A percentile compares a stretch with the other conserved stretches of the same genome.
Evolutionary conservation across 2,797 vertebrate species (phyloP).

Genomic region (Malacoraja senta): DNA sequence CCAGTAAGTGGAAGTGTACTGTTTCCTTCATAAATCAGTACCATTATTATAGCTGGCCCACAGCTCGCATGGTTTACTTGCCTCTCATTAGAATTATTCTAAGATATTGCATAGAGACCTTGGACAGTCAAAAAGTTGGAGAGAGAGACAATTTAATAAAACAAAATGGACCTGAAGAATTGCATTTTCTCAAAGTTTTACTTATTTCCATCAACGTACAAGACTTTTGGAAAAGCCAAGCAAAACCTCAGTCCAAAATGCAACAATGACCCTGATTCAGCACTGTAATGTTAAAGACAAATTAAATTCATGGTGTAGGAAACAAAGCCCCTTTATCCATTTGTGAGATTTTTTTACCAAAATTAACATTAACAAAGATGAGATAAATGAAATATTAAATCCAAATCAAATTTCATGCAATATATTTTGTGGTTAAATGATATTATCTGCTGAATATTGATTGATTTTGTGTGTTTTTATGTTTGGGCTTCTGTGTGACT

Average conservation of each 20-base stretch:
- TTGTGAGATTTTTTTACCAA: neutral
- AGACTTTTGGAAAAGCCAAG: neutral
- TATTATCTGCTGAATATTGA: no score
- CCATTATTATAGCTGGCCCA: neutral
- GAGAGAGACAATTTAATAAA: neutral
- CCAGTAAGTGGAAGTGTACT: constrained; percentile 25
- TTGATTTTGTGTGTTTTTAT: neutral
- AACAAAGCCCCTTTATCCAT: neutral
- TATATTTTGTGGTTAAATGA: neutral
- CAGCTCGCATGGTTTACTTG: neutral
- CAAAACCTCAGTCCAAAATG: neutral
- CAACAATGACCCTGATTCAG: no score
- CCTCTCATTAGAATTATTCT: constrained; percentile 3
- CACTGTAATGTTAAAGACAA: neutral
- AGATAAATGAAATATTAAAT: neutral
- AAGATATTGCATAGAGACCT: neutral
- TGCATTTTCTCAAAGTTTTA: neutral
- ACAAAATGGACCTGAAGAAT: neutral
- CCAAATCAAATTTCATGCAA: neutral
- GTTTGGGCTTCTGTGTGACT: neutral
- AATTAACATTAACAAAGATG: neutral
- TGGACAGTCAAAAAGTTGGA: neutral
- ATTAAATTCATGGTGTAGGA: neutral
- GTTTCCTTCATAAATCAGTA: neutral
- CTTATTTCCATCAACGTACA: neutral